Base-by-base conservation (phyloP, 30 jellyfish, hydroid and myxozoan species). In the Aurelia aurita region DNA sequence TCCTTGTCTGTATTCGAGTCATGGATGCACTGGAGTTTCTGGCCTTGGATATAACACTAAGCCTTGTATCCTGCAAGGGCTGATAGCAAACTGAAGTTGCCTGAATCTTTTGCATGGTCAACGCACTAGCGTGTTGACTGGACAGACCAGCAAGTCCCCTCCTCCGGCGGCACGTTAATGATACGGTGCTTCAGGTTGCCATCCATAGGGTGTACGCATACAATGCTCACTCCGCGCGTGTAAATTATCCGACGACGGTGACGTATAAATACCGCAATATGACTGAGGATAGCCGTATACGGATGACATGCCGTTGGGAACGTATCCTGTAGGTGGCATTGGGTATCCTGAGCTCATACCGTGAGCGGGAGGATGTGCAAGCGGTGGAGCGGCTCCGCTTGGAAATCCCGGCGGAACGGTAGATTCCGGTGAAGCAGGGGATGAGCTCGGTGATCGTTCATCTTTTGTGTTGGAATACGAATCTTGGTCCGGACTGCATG, bases 361-460 rank as follows among this genome's bases (percentile, higher is more conserved):
- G 45, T 73, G 93, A 9, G 89, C 68, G 4, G 97, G 94, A 0
- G 90, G 97, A 59, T 89, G 97, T 22, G 97, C 82, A 16, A 89
- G 86, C 39, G 97, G 97, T 53, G 97, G 97, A 9, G 91, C 93
- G 28, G 97, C 86, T 32, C 81, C 79, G 35, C 58, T 89, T 2
- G 93, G 79, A 34, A 29, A 74, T 19, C 79, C 86, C 26, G 84
- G 76, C 26, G 81, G 29, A 32, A 53, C 80, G 77, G 69, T 69
- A 34, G 91, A 19, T n/a, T 69, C 82, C 0, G 97, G 91, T 28
- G 97, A 89, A 34, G 95, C 78, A 5, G 95, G 95, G 62, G 92
- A 79, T 65, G 94, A 44, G 69, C 90, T 75, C 8, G 82, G 87
- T 32, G 92, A 67, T 14, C 87, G 91, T 21, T 89, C 91, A 25